These are phyloP conservation scores for Tupaia chinensis DNA, from an alignment of 2,113 vertebrate species.

Conservation along the genomic window DNA sequence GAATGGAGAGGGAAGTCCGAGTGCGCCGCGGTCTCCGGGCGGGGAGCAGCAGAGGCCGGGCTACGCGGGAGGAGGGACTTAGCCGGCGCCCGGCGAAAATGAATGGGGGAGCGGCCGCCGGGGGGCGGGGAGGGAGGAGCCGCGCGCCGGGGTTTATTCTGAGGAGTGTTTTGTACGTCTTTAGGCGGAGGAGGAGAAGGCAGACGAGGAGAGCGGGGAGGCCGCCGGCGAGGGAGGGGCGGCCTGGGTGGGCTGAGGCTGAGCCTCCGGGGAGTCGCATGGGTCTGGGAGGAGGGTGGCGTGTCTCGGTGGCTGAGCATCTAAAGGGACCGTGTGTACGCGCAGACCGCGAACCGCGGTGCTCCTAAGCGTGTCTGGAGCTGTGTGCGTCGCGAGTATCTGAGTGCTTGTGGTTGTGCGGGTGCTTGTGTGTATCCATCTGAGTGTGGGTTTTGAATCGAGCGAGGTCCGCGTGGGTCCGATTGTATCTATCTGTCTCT, in stretches of 20 bases:
- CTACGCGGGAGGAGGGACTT: conserved; percentile 84
- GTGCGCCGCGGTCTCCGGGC: conserved; percentile 86
- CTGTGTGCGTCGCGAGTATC: background rate
- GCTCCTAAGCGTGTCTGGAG: background rate
- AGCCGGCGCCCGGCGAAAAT: conserved; percentile 72
- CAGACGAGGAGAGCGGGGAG: background rate
- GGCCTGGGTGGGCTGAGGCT: conserved; percentile 55
- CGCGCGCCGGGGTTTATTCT: conserved; percentile 73
- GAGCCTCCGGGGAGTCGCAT: background rate
- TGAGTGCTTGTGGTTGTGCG: conserved; percentile 8
- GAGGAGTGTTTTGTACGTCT: conserved; percentile 84
- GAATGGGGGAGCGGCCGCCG: conserved; percentile 84
- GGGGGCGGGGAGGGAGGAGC: conserved; percentile 81
- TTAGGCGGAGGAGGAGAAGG: conserved; percentile 67
- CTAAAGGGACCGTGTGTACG: background rate
- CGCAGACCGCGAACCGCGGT: background rate
- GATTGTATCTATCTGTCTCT: background rate
- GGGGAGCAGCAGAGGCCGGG: conserved; percentile 83
- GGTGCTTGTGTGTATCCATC: background rate
- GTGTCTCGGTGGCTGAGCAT: background rate
- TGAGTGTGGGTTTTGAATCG: background rate
- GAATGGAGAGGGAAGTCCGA: conserved; percentile 88
- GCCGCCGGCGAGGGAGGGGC: conserved; percentile 50
- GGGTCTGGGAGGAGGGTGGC: background rate
- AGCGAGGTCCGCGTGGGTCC: conserved; percentile 31